A percentile compares a stretch with the other conserved stretches of the same genome.
Conservation (phyloP, 1,140 invertebrate species). For the Melanaphis sacchari region DNA sequence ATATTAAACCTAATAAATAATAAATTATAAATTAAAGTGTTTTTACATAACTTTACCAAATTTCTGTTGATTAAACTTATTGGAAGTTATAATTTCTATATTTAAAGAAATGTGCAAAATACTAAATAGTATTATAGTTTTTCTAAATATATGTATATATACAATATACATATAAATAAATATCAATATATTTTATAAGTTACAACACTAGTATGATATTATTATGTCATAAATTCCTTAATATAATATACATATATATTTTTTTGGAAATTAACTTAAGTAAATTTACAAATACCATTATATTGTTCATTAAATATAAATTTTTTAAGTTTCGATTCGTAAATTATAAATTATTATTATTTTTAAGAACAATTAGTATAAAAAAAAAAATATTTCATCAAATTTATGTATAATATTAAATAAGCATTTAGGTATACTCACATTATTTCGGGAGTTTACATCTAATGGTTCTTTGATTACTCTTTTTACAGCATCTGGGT, state of each 20-base stretch:
- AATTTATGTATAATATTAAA: not conserved
- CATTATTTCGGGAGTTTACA: slow-evolving; percentile 76
- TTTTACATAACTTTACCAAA: too few relatives aligned
- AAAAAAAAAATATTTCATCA: not conserved
- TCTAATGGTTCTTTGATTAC: slow-evolving; percentile 72
- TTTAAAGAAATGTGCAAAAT: not conserved
- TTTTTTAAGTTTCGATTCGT: not conserved
- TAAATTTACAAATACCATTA: not conserved
- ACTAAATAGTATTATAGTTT: not conserved
- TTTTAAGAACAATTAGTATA: not conserved
- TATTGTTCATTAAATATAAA: not conserved
- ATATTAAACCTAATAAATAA: too few relatives aligned
- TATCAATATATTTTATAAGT: too few relatives aligned
- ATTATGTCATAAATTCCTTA: too few relatives aligned
- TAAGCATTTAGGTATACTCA: slow-evolving; percentile 64
- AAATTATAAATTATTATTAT: not conserved
- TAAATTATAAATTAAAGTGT: too few relatives aligned
- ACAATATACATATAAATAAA: too few relatives aligned
- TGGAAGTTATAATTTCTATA: not conserved
- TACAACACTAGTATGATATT: not conserved
- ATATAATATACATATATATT: not conserved
- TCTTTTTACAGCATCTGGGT: slow-evolving; percentile 70
- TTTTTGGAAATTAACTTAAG: not conserved
- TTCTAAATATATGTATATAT: too few relatives aligned
- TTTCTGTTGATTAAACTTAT: too few relatives aligned